These are phyloP conservation scores for Macrotus californicus DNA, from an alignment of 2,113 vertebrate genomes.

Conservation along the genomic window DNA sequence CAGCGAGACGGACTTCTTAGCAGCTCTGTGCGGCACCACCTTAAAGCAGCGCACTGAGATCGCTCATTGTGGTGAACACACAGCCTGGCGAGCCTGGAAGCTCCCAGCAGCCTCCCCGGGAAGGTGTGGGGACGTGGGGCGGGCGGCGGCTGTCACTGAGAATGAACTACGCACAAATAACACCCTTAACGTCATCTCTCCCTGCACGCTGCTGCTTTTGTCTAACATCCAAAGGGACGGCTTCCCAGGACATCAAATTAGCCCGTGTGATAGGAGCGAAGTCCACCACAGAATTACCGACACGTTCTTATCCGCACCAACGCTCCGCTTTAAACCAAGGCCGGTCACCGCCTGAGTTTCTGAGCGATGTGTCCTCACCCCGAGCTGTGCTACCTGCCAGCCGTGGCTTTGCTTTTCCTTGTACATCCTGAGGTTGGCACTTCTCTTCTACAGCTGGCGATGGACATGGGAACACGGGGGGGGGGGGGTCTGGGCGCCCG, in stretches of 20 bases:
- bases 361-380: not conserved
- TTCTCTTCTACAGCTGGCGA: not conserved
- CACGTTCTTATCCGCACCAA: slow-evolving; percentile 67
- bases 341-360: not conserved
- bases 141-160: slow-evolving; percentile 76
- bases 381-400: accelerated
- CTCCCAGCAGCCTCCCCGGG: slow-evolving; percentile 64
- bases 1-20: slow-evolving; percentile 78
- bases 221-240: slow-evolving; percentile 86
- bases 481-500: slow-evolving; percentile 18
- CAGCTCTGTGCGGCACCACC: slow-evolving; percentile 77
- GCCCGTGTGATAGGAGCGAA: slow-evolving; percentile 79
- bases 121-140: slow-evolving; percentile 76
- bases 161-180: slow-evolving; percentile 87
- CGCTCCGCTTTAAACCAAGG: slow-evolving; percentile 26
- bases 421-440: not conserved
- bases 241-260: slow-evolving; percentile 86
- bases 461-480: not conserved
- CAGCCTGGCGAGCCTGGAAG: slow-evolving; percentile 84
- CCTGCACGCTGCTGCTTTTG: slow-evolving; percentile 77
- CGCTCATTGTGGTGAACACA: slow-evolving; percentile 83
- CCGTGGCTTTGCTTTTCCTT: not conserved
- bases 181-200: slow-evolving; percentile 79
- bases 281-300: slow-evolving; percentile 74
- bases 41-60: slow-evolving; percentile 80